Evolutionary conservation across 2,888 invertebrate genomes (phyloP).

Genomic region (Balanococcus diminutus): DNA sequence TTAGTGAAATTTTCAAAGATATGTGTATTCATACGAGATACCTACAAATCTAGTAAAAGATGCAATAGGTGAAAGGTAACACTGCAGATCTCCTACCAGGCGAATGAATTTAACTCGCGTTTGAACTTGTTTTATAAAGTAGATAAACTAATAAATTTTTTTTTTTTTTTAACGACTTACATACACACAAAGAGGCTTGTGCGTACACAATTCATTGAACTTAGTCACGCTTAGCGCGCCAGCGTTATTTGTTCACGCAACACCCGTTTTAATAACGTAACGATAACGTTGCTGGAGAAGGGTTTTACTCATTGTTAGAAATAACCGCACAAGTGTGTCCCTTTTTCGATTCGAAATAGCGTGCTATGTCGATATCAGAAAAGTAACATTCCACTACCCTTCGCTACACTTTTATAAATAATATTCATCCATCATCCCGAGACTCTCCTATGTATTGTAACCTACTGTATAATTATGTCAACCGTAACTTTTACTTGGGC

Average conservation of each 20-base stretch:
- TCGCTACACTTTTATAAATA: conserved; percentile 28
- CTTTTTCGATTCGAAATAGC: conserved; percentile 34
- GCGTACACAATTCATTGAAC: conserved; percentile 25
- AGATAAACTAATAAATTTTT: conserved; percentile 9
- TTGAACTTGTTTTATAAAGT: not conserved
- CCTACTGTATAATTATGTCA: conserved; percentile 34
- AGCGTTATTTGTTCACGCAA: conserved; percentile 34
- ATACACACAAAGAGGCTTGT: conserved; percentile 1
- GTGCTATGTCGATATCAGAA: conserved; percentile 35
- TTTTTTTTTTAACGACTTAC: not conserved
- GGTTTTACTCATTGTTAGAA: conserved; percentile 13
- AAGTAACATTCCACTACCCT: conserved; percentile 32
- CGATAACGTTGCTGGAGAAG: not conserved
- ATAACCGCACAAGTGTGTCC: conserved; percentile 37
- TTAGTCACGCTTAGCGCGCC: conserved; percentile 23
- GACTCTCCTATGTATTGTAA: conserved; percentile 18
- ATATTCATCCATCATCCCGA: conserved; percentile 28
- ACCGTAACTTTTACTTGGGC: conserved; percentile 29
- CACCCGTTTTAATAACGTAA: conserved; percentile 33
- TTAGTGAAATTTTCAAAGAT: not conserved
- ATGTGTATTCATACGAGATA: not conserved
- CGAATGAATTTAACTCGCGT: not conserved
- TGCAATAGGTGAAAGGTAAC: not conserved
- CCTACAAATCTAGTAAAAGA: no score
- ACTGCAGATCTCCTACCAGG: not conserved